phyloP scores from a whole-genome alignment of 1,140 invertebrate genomes.

The Neelides sp. region DNA sequence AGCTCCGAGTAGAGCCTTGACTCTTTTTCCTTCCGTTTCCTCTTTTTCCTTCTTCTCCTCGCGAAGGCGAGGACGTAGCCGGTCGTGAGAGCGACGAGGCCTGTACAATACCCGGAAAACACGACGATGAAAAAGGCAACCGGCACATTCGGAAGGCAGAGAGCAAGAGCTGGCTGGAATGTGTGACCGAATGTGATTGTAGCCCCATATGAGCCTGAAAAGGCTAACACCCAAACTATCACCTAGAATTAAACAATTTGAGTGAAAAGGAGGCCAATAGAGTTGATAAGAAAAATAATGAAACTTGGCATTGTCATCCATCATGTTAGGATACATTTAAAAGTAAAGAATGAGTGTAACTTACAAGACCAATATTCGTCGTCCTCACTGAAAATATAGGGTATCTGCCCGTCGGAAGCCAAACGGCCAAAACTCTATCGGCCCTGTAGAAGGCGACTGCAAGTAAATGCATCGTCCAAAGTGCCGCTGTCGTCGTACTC shows the following conservation, averaged over 20 bases:
- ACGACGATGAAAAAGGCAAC: conserved; percentile 34
- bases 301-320: not conserved
- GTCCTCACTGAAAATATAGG: conserved; percentile 21
- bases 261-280: not conserved
- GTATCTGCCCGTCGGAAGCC: conserved; percentile 33
- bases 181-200: conserved; percentile 30
- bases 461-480: conserved; percentile 35
- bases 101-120: conserved; percentile 33
- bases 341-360: not conserved
- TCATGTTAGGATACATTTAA: not conserved
- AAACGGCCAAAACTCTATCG: conserved; percentile 33
- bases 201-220: conserved; percentile 29
- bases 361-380: conserved; percentile 26
- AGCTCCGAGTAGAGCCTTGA: conserved; percentile 11
- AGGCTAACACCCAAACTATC: conserved; percentile 31
- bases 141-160: conserved; percentile 34
- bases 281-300: not conserved
- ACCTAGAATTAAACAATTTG: conserved; percentile 21
- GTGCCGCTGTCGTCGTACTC: conserved; percentile 32
- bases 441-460: conserved; percentile 30
- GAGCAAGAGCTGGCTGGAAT: conserved; percentile 34
- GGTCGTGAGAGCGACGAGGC: conserved; percentile 31
- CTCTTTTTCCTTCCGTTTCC: conserved; percentile 11
- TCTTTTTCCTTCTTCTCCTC: conserved; percentile 18
- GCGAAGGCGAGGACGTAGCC: conserved; percentile 33